Evolutionary conservation across 2,888 invertebrate genomes (phyloP).

Genomic region (Eristalinus sepulchralis): DNA sequence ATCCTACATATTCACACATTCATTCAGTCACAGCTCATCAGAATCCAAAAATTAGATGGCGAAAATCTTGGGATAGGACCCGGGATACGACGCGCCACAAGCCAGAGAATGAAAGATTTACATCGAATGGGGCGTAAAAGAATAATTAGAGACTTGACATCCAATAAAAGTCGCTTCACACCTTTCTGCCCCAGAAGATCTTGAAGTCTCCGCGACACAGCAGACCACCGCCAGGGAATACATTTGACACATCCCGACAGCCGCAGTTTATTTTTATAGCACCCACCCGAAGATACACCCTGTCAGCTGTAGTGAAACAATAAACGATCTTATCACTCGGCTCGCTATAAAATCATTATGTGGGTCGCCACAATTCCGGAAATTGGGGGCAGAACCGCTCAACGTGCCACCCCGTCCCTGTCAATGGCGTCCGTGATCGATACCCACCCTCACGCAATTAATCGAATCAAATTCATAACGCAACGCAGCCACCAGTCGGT

Average conservation of each 20-base stretch:
- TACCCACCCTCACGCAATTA: constrained; percentile 7
- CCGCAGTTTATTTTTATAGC: background rate
- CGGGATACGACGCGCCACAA: background rate
- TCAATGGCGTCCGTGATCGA: constrained; percentile 12
- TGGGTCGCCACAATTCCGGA: background rate
- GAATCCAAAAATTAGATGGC: background rate
- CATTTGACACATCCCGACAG: background rate
- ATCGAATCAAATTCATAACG: constrained; percentile 11
- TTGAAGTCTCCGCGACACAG: background rate
- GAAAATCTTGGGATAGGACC: background rate
- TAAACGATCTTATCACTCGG: background rate
- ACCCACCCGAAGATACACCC: background rate
- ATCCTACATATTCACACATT: no score
- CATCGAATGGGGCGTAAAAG: background rate
- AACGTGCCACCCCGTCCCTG: background rate
- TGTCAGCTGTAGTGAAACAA: background rate
- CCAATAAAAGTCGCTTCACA: background rate
- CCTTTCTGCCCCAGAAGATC: background rate
- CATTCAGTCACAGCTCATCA: no score
- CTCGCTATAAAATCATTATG: background rate
- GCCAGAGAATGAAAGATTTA: background rate
- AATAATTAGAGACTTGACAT: background rate
- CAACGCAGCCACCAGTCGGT: background rate
- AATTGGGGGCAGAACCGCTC: background rate
- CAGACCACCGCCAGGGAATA: background rate